Evolutionary conservation across 2,797 vertebrate genomes (phyloP).

Genomic region (Lepilemur ruficaudatus): DNA sequence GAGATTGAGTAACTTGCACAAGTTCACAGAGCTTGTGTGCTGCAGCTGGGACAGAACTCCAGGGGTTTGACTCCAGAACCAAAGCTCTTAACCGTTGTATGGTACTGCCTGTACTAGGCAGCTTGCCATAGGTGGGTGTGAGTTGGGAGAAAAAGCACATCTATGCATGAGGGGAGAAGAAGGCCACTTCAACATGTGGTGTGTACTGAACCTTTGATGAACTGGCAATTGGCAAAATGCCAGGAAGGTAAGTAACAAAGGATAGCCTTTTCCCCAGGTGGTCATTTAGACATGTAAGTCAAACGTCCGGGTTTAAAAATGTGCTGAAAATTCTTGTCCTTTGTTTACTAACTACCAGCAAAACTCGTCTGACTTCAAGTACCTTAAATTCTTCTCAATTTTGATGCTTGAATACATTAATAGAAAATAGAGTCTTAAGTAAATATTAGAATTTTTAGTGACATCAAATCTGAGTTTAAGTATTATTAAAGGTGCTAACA

Average conservation of each 20-base stretch:
- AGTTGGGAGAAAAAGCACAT: not conserved
- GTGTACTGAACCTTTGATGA: not conserved
- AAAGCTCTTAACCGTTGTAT: not conserved
- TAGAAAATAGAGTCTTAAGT: slow-evolving; percentile 28
- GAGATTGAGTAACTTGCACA: not conserved
- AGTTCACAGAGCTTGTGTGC: not conserved
- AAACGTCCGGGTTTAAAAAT: not conserved
- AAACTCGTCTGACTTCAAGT: slow-evolving; percentile 63
- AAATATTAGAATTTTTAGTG: slow-evolving; percentile 30
- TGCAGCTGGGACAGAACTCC: not conserved
- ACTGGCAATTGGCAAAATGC: not conserved
- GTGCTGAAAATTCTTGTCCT: slow-evolving; percentile 21
- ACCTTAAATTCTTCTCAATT: not conserved
- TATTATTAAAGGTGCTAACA: not conserved
- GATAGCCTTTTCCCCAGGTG: not conserved
- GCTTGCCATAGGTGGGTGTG: not conserved
- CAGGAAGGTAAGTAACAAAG: slow-evolving; percentile 22
- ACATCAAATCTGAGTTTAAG: slow-evolving; percentile 1
- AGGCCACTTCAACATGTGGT: not conserved
- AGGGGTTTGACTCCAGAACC: not conserved
- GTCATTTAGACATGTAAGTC: not conserved
- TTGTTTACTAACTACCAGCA: slow-evolving; percentile 65
- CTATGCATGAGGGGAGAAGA: not conserved
- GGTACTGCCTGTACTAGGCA: not conserved
- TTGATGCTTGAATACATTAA: not conserved